phyloP scores from a whole-genome alignment of 2,113 vertebrate genomes.

The human region GRCh38 chr15:92302501-92303000 shows the following conservation, averaged over 20 bases:
- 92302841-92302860: background rate
- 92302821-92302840: rapidly evolving
- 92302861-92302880: background rate
- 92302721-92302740: too few relatives aligned
- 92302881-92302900: background rate
- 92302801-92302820: background rate
- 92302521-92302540: background rate
- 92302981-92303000: background rate
- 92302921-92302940: background rate
- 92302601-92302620: background rate
- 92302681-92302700: background rate
- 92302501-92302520: background rate
- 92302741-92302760: background rate
- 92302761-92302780: background rate
- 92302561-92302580: background rate
- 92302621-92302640: background rate
- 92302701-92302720: background rate
- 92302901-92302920: background rate
- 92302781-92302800: background rate
- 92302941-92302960: rapidly evolving
- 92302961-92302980: too few relatives aligned
- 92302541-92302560: background rate
- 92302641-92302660: background rate
- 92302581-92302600: background rate
- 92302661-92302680: background rate